Conservation (phyloP, 2,113 vertebrate genomes). For the Meles meles region DNA sequence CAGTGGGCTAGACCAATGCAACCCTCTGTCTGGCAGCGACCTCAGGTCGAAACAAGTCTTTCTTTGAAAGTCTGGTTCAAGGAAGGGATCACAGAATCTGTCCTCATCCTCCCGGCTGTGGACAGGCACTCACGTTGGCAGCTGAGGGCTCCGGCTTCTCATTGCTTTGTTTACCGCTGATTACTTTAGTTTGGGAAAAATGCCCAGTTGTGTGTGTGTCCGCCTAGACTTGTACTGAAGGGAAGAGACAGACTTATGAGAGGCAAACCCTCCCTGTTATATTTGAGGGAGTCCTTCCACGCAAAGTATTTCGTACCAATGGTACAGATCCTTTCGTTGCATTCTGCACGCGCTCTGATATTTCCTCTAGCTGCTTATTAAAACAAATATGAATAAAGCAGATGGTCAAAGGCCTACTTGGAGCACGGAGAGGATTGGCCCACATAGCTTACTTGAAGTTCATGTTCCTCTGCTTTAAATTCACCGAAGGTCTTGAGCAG, state of each 20-base stretch:
- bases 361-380: constrained; percentile 50
- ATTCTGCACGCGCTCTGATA: background rate
- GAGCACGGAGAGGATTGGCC: background rate
- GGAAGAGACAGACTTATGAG: background rate
- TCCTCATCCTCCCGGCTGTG: accelerated
- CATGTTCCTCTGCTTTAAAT: background rate
- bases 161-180: background rate
- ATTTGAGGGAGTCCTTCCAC: background rate
- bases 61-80: background rate
- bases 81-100: background rate
- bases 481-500: background rate
- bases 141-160: background rate
- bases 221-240: constrained; percentile 33
- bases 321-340: background rate
- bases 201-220: background rate
- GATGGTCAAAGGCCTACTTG: background rate
- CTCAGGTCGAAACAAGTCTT: background rate
- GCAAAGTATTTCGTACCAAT: background rate
- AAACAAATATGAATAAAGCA: constrained; percentile 40
- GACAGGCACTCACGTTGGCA: background rate
- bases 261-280: background rate
- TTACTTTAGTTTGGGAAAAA: constrained; percentile 33
- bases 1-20: background rate
- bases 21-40: constrained; percentile 46
- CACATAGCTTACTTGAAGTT: background rate